Evolutionary conservation across 1,140 invertebrate species (phyloP).

Genomic region (Temnothorax longispinosus): DNA sequence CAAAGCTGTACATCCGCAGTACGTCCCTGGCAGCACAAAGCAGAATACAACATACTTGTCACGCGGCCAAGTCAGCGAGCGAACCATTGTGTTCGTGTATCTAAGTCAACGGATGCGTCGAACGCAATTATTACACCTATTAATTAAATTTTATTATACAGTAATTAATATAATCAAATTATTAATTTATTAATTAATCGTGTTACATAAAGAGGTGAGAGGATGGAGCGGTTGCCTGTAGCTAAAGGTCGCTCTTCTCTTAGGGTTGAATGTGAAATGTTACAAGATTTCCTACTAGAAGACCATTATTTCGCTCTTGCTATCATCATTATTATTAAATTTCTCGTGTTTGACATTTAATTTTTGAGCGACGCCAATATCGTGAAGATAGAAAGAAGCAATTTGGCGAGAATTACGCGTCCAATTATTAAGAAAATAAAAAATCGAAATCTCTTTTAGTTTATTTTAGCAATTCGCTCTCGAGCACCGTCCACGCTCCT

Average conservation of each 20-base stretch:
- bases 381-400: not conserved
- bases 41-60: constrained; percentile 50
- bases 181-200: constrained; percentile 6
- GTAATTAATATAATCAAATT: not conserved
- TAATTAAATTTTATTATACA: constrained; percentile 1
- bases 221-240: no score
- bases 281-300: not conserved
- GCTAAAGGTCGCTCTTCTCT: not conserved
- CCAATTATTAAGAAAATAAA: not conserved
- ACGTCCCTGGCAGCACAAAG: not conserved
- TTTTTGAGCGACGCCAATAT: not conserved
- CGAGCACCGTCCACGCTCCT: not conserved
- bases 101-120: not conserved
- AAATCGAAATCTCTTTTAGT: not conserved
- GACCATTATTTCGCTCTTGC: not conserved
- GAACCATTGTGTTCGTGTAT: constrained; percentile 67
- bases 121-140: not conserved
- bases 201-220: not conserved
- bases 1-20: constrained; percentile 28
- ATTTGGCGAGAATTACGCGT: not conserved
- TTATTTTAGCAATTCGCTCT: not conserved
- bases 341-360: not conserved
- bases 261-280: not conserved
- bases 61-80: constrained; percentile 63
- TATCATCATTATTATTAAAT: not conserved